These are phyloP conservation scores for Drosophila maculinotata DNA, from an alignment of 2,888 invertebrate genomes.

Conservation along the genomic window DNA sequence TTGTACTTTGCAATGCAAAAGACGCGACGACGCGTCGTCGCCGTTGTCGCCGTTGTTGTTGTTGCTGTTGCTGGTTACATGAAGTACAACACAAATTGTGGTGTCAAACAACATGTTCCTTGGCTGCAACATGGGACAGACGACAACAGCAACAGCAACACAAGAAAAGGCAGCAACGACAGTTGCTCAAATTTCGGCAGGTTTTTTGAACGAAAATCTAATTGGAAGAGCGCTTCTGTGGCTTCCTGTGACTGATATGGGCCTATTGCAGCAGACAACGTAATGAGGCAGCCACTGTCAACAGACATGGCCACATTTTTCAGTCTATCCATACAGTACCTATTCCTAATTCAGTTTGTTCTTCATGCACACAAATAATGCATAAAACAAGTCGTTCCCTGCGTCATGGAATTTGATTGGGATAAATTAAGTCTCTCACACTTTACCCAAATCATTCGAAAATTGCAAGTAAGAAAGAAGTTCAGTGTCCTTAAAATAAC, in stretches of 20 bases:
- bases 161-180: neutral
- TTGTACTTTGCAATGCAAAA: conserved; percentile 76
- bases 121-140: conserved; percentile 17
- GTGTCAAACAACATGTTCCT: conserved; percentile 82
- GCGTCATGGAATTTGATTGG: neutral
- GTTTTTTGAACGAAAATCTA: conserved; percentile 60
- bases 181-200: conserved; percentile 21
- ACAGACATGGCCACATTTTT: conserved; percentile 9
- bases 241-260: conserved; percentile 10
- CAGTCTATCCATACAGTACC: no score
- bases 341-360: conserved; percentile 29
- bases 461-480: no score
- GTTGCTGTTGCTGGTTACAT: conserved; percentile 50
- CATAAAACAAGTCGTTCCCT: conserved; percentile 27
- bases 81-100: conserved; percentile 80
- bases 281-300: conserved; percentile 34
- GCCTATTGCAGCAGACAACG: conserved; percentile 27
- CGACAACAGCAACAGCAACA: conserved; percentile 5
- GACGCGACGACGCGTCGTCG: conserved; percentile 46
- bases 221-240: conserved; percentile 57
- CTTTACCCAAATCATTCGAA: no score
- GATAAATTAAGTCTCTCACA: no score
- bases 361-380: conserved; percentile 38
- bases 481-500: no score
- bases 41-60: conserved; percentile 17